A percentile compares a stretch with the other conserved stretches of the same genome.
These are phyloP conservation scores for Saimiri boliviensis DNA, from an alignment of 2,113 vertebrate genomes.

Conservation along the genomic window DNA sequence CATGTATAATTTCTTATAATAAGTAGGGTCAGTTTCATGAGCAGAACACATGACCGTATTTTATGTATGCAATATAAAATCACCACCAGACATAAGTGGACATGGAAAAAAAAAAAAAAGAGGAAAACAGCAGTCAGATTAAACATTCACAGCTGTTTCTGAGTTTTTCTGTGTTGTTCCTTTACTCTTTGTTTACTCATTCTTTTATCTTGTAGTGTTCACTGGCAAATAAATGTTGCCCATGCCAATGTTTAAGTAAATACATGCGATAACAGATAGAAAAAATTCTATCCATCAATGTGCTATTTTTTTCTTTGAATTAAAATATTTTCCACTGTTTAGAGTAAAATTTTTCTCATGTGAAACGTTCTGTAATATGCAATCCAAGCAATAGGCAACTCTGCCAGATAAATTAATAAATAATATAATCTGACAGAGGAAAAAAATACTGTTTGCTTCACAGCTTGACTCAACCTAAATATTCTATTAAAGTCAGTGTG, in stretches of 20 bases:
- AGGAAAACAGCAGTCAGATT: not conserved
- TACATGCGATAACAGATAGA: not conserved
- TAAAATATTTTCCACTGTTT: not conserved
- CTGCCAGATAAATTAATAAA: not conserved
- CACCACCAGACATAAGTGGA: not conserved
- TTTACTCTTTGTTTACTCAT: not conserved
- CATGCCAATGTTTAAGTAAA: not conserved
- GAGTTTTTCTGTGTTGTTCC: not conserved
- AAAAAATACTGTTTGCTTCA: not conserved
- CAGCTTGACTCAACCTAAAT: not conserved
- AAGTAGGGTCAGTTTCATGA: conserved; percentile 39
- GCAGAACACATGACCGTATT: conserved; percentile 7
- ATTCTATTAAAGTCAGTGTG: not conserved
- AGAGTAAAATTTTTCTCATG: not conserved
- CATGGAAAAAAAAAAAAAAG: conserved; percentile 38
- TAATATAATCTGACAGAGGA: not conserved
- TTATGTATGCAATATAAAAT: conserved; percentile 48
- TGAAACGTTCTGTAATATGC: not conserved
- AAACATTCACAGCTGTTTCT: conserved; percentile 35
- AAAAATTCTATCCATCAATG: not conserved
- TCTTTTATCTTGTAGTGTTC: conserved; percentile 18
- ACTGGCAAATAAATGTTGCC: not conserved
- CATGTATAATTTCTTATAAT: conserved; percentile 43
- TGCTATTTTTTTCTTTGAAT: not conserved
- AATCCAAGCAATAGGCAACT: not conserved